Percentiles rank a stretch among this genome's conserved stretches.
phyloP scores from a whole-genome alignment of 2,888 invertebrate genomes.

The Lysandra bellargus region DNA sequence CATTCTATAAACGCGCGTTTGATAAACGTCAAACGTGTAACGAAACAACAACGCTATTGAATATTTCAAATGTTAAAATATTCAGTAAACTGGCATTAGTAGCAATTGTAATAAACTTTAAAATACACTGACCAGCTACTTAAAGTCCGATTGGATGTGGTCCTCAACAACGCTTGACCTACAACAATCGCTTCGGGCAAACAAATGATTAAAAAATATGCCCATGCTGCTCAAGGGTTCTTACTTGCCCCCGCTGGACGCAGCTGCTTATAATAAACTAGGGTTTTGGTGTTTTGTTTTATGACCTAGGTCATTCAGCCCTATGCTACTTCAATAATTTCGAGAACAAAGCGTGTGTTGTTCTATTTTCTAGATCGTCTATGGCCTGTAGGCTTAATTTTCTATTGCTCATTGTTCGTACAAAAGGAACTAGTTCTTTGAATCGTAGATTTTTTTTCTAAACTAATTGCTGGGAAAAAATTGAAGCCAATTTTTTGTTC shows the following conservation, averaged over 20 bases:
- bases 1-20: background rate
- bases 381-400: background rate
- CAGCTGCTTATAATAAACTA: constrained; percentile 48
- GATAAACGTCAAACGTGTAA: background rate
- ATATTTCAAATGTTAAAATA: background rate
- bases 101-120: background rate
- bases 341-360: constrained; percentile 27
- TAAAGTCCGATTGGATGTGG: background rate
- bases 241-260: constrained; percentile 45
- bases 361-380: constrained; percentile 23
- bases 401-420: constrained; percentile 19
- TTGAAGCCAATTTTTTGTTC: background rate
- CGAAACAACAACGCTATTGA: background rate
- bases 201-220: constrained; percentile 61
- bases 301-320: constrained; percentile 29
- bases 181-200: constrained; percentile 57
- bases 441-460: background rate
- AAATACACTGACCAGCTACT: background rate
- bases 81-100: background rate
- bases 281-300: constrained; percentile 39
- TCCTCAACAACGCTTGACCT: constrained; percentile 49
- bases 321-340: constrained; percentile 31
- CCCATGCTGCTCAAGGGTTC: constrained; percentile 42
- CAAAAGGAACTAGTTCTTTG: background rate
- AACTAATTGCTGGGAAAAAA: background rate